Percentiles rank a stretch among this genome's conserved stretches.
These are phyloP conservation scores for Halictus rubicundus DNA, from an alignment of 1,140 invertebrate species.

Conservation along the genomic window DNA sequence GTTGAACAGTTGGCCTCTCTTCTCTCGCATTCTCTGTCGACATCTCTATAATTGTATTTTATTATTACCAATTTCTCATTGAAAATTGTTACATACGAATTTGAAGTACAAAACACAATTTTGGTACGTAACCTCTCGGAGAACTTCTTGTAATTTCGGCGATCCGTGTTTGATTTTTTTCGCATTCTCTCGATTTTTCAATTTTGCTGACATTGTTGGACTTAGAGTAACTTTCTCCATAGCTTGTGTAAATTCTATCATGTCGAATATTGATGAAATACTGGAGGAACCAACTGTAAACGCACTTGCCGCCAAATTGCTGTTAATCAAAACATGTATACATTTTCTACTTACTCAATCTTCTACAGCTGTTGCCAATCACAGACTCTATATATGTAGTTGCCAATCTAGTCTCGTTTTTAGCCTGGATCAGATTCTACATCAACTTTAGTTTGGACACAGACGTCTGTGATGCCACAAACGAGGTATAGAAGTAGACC, in stretches of 20 bases:
- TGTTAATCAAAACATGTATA: too few relatives aligned
- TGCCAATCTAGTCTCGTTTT: too few relatives aligned
- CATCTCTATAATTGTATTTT: slow-evolving; percentile 69
- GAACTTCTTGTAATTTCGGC: slow-evolving; percentile 73
- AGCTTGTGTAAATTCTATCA: slow-evolving; percentile 8
- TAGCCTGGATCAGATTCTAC: too few relatives aligned
- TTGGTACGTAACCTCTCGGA: slow-evolving; percentile 73
- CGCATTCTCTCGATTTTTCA: slow-evolving; percentile 66
- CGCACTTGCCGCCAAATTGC: too few relatives aligned
- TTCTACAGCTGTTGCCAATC: too few relatives aligned
- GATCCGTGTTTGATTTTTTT: slow-evolving; percentile 75
- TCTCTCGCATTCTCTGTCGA: slow-evolving; percentile 72
- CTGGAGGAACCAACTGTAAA: background rate
- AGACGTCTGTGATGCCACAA: too few relatives aligned
- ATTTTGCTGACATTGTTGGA: slow-evolving; percentile 60
- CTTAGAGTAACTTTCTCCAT: slow-evolving; percentile 65
- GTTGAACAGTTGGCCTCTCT: slow-evolving; percentile 71
- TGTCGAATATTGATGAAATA: background rate
- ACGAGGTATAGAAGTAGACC: too few relatives aligned
- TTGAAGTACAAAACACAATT: background rate
- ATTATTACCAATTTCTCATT: background rate
- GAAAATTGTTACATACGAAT: slow-evolving; percentile 1
- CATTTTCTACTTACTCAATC: too few relatives aligned
- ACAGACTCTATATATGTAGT: too few relatives aligned
- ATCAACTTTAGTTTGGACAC: too few relatives aligned